Evolutionary conservation across 2,113 vertebrate genomes (phyloP).

Genomic region (Poeciliopsis occidentalis): DNA sequence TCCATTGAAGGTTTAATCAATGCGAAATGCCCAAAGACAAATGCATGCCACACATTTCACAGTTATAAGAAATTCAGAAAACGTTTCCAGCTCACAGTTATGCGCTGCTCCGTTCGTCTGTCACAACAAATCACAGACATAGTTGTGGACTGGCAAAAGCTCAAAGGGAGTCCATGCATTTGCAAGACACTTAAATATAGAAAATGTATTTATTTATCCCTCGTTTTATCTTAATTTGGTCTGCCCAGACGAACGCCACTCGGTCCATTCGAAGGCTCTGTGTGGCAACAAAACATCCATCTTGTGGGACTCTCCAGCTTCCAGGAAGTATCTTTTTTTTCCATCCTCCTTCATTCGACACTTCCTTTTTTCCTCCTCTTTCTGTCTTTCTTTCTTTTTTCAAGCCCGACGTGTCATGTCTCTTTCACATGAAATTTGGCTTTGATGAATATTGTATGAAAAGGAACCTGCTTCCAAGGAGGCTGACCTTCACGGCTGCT

Average conservation of each 20-base stretch:
- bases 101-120: background rate
- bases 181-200: too few relatives aligned
- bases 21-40: too few relatives aligned
- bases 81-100: too few relatives aligned
- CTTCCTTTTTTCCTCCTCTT: conserved; percentile 22
- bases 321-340: conserved; percentile 27
- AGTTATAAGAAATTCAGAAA: background rate
- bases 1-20: too few relatives aligned
- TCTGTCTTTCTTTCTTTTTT: conserved; percentile 44
- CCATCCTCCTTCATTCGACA: conserved; percentile 57
- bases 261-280: conserved; percentile 3
- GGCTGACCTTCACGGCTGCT: conserved; percentile 71
- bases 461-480: conserved; percentile 61
- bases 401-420: conserved; percentile 60
- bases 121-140: background rate
- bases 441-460: conserved; percentile 80
- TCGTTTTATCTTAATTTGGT: conserved; percentile 10
- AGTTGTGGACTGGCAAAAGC: too few relatives aligned
- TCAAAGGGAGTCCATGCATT: too few relatives aligned
- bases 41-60: too few relatives aligned
- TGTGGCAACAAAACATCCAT: background rate
- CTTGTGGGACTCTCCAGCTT: conserved; percentile 21
- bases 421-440: conserved; percentile 75
- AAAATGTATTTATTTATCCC: conserved; percentile 5
- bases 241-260: conserved; percentile 15